Conservation (phyloP, 2,797 vertebrate species). For the Emys orbicularis region DNA sequence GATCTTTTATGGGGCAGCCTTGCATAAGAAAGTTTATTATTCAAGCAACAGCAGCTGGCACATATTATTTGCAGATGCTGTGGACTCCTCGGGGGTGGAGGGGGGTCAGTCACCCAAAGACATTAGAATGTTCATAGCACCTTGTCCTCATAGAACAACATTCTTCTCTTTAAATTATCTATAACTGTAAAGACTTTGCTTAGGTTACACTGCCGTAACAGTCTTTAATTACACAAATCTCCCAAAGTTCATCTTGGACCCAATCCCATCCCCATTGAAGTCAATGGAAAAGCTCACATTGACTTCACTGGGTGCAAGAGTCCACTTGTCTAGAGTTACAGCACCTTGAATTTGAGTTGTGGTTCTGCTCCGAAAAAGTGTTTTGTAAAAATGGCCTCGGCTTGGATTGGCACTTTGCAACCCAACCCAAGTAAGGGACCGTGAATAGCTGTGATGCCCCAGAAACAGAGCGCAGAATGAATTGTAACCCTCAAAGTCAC, state of each 20-base stretch:
- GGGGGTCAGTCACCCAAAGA: not conserved
- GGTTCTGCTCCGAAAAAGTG: not conserved
- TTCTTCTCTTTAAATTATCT: not conserved
- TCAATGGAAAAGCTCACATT: not conserved
- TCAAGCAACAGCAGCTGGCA: not conserved
- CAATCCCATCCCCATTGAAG: not conserved
- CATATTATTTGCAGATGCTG: not conserved
- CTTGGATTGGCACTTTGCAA: constrained; percentile 3
- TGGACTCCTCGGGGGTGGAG: not conserved
- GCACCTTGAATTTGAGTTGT: not conserved
- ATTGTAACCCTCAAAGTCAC: not conserved
- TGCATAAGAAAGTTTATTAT: not conserved
- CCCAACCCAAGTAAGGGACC: not conserved
- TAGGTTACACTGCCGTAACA: no score
- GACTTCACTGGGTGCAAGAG: not conserved
- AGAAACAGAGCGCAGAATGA: not conserved
- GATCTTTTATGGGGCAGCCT: not conserved
- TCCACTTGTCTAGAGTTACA: not conserved
- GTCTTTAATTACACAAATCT: not conserved
- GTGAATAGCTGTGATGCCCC: constrained; percentile 7
- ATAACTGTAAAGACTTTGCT: not conserved
- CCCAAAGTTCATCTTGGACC: not conserved
- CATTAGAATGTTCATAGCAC: not conserved
- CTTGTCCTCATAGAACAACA: not conserved
- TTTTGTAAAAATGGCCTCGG: not conserved